Base-by-base conservation (phyloP, 2,888 invertebrate species). In the Scaptomyza parva region DNA sequence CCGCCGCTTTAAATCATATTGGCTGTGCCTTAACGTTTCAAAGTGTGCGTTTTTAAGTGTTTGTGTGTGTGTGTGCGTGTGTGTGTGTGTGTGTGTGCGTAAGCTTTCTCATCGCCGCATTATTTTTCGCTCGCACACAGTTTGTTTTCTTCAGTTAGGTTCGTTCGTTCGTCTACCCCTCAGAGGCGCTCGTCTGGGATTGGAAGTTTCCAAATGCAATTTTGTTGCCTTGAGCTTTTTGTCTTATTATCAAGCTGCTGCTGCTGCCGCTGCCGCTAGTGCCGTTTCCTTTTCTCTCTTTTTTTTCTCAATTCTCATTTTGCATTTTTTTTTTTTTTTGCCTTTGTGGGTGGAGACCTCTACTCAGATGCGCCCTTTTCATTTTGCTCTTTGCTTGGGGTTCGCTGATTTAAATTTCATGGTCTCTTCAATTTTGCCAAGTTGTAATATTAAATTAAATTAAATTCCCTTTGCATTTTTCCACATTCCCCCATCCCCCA, bases 121-220 rank as follows among this genome's bases (percentile, higher is more conserved):
- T 83, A 75, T 76, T 83, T 83, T 78, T 71, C 76, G 74, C 76
- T 72, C 79, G 62, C 69, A 71, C 76, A 76, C 67, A 70, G 76
- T 65, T 65, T 68, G 76, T 65, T 65, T 77, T 63, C 67, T 63
- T 58, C 61, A 30, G 68, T 50, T 54, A n/a, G n/a, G 6, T 26
- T 26, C 37, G 37, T 9, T 37, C 37, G 37, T 37, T 37, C 37
- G 37, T 9, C 37, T 55, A 64, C 54, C 65, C 63, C 53, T 51
- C 71, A 22, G 17, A 37, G 37, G 52, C 71, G 68, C 86, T 88
- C 79, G 88, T 86, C 81, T 85, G 80, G 90, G 88, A 90, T 90
- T 90, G 90, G 90, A 90, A 90, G 90, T 85, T 88, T 85, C 89
- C 87, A 89, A 89, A 89, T 90, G 89, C 89, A 89, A 81, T 88